phyloP scores from a whole-genome alignment of 2,113 vertebrate genomes.

The Haplotaxodon microlepis region DNA sequence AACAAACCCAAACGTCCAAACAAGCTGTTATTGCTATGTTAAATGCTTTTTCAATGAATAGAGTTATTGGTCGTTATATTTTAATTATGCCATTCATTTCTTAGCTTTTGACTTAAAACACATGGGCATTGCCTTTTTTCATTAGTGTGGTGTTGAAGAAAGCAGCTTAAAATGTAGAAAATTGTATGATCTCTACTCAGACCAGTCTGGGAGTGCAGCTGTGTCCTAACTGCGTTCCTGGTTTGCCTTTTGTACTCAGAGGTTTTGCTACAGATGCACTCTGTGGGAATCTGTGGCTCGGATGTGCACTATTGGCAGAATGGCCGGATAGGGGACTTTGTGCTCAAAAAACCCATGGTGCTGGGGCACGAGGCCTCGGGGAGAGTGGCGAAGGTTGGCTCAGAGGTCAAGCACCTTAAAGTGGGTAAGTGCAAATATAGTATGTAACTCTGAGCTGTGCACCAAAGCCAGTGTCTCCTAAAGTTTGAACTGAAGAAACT shows the following conservation, averaged over 20 bases:
- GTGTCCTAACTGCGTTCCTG: neutral
- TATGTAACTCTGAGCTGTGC: neutral
- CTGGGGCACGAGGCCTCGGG: constrained; percentile 90
- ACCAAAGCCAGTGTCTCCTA: neutral
- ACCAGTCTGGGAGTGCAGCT: neutral
- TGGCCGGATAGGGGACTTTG: constrained; percentile 83
- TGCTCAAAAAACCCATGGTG: constrained; percentile 86
- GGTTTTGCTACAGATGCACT: constrained; percentile 91
- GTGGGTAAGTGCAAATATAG: constrained; percentile 58
- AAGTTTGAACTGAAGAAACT: neutral
- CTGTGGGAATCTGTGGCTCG: constrained; percentile 93
- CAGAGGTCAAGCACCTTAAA: constrained; percentile 81
- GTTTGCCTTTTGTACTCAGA: constrained; percentile 65
- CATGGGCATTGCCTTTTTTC: neutral
- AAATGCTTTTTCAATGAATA: neutral
- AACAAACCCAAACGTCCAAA: neutral
- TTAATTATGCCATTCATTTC: neutral
- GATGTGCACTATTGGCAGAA: constrained; percentile 95
- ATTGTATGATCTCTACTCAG: neutral
- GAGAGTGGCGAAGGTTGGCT: constrained; percentile 82
- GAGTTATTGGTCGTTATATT: neutral
- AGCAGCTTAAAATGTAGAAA: neutral
- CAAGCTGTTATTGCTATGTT: neutral
- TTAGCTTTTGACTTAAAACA: neutral
- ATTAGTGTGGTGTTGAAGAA: neutral